Conservation (phyloP, 2,888 invertebrate genomes). For the Lasioglossum lativentre region DNA sequence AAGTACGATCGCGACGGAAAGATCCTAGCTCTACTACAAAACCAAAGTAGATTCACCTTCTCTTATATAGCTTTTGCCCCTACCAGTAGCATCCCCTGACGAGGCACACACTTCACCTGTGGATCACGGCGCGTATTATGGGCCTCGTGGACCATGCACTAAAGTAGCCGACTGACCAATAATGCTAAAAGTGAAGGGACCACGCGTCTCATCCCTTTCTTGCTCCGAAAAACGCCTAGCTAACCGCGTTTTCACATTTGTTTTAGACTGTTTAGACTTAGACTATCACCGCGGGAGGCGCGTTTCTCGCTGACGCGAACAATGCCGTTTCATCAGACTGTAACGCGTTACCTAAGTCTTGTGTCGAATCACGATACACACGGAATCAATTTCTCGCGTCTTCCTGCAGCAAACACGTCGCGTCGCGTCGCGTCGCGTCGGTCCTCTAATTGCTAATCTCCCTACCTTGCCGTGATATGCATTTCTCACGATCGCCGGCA, state of each 20-base stretch:
- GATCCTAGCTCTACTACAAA: constrained; percentile 80
- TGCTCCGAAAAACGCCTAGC: constrained; percentile 4
- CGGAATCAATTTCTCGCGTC: constrained; percentile 8
- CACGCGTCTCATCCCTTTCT: constrained; percentile 44
- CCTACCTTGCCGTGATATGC: background rate
- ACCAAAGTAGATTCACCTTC: constrained; percentile 76
- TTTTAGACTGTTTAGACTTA: background rate
- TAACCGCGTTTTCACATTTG: background rate
- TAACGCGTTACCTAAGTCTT: background rate
- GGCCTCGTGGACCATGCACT: constrained; percentile 61
- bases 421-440: background rate
- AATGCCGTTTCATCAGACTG: background rate
- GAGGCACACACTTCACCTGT: constrained; percentile 69
- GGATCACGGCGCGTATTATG: constrained; percentile 70
- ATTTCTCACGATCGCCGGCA: constrained; percentile 28
- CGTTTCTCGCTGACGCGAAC: background rate
- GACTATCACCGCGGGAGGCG: background rate
- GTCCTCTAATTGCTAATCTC: constrained; percentile 27
- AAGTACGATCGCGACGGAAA: constrained; percentile 72
- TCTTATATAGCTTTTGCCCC: constrained; percentile 83
- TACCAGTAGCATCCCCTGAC: constrained; percentile 66
- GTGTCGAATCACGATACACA: background rate
- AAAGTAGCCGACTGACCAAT: constrained; percentile 15
- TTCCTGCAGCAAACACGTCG: background rate
- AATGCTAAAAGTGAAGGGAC: constrained; percentile 59